Evolutionary conservation across 2,113 vertebrate genomes (phyloP), one percentile per base, ranked within the genome.

Genomic region (Camarhynchus parvulus): DNA sequence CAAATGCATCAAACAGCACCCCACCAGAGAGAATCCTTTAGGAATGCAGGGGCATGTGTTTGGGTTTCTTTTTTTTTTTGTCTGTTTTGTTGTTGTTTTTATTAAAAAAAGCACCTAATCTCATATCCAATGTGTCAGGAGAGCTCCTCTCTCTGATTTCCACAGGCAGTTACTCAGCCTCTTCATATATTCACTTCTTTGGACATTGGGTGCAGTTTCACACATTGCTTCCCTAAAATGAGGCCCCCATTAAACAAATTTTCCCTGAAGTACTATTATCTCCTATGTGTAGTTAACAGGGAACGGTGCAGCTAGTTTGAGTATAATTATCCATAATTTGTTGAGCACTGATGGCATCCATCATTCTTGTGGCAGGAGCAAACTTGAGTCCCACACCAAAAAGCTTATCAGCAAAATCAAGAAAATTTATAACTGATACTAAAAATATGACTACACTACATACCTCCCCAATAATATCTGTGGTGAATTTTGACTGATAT

Each of bases 1-100:
- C 68, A 94, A 74, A 94, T 94, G 92, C 84, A 95, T 72, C 93
- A 91, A 97, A 76, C 86, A 94, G 31, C 24, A 87, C 59, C 78
- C 94, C 87, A 90, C 27, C 82, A 94, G 7, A 69, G 37, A 82
- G 5, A 87, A 64, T 80, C 30, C 28, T 89, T 50, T n/a, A 83
- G 28, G 75, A 73, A 69, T 21, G 21, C 13, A 78, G 12, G 35
- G 35, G 35, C 35, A 35, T 35, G 35, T 35, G 35, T 35, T 35
- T 35, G 35, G 35, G 35, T 35, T 35, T 35, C 35, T 35, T 35
- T 35, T 35, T 35, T 35, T 35, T 35, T 35, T 33, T 31, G 6
- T 24, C 31, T 33, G 11, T 55, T 25, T 27, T 27, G 1, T 12
- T 33, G 39, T 73, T 19, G 8, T 74, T 66, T 41, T 73, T n/a